Conservation (phyloP, 2,797 vertebrate species). For the Crocodylus rhombifer region DNA sequence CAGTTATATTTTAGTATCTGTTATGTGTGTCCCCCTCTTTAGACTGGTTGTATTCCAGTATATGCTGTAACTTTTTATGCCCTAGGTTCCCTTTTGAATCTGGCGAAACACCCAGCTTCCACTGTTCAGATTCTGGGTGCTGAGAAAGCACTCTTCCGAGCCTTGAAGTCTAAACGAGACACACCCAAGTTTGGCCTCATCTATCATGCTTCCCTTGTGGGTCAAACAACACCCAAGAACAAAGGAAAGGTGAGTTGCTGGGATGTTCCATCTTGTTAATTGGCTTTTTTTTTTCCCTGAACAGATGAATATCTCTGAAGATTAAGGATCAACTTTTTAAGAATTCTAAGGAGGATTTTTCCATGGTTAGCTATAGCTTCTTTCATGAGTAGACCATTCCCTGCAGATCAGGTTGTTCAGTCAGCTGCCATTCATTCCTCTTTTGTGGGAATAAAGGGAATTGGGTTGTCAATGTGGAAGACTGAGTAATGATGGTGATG, state of each 20-base stretch:
- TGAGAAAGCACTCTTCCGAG: constrained; percentile 97
- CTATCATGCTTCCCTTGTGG: constrained; percentile 97
- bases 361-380: not conserved
- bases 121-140: constrained; percentile 97
- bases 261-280: not conserved
- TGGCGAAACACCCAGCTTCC: constrained; percentile 98
- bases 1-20: not conserved
- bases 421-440: not conserved
- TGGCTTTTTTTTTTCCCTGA: not conserved
- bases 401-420: not conserved
- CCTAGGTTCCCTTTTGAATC: constrained; percentile 94
- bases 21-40: too few species aligned
- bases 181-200: constrained; percentile 98
- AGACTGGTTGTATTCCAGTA: not conserved
- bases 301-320: not conserved
- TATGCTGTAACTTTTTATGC: not conserved
- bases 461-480: not conserved
- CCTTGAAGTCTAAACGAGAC: constrained; percentile 94
- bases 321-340: not conserved
- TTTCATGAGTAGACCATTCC: too few species aligned
- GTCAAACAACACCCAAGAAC: constrained; percentile 95
- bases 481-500: not conserved
- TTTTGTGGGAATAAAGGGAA: not conserved
- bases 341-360: not conserved
- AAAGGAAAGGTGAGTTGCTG: constrained; percentile 92